These are phyloP conservation scores for Altica lythri DNA, from an alignment of 2,888 invertebrate genomes.

Conservation along the genomic window DNA sequence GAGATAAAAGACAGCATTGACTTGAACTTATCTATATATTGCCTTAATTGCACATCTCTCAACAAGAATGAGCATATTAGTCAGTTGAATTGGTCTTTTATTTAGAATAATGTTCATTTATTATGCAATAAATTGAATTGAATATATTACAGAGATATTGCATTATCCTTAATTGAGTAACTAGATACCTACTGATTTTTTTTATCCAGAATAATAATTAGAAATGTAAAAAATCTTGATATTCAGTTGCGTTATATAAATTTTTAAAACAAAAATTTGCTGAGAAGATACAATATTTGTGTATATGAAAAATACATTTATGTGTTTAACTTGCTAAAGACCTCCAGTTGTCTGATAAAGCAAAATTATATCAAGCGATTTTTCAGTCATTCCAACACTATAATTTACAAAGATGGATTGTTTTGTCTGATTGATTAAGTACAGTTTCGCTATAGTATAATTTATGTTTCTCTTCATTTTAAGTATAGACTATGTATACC, in stretches of 20 bases:
- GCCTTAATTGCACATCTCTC: conserved; percentile 12
- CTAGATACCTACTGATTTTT: too few relatives aligned
- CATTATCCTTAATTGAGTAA: too few relatives aligned
- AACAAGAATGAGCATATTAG: conserved; percentile 12
- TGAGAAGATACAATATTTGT: too few relatives aligned
- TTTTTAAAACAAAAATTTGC: too few relatives aligned
- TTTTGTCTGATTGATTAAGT: conserved; percentile 28
- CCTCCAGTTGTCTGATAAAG: conserved; percentile 1
- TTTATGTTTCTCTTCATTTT: conserved; percentile 24
- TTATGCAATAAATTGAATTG: conserved; percentile 6
- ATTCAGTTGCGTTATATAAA: too few relatives aligned
- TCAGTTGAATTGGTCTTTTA: conserved; percentile 8
- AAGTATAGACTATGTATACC: conserved; percentile 17
- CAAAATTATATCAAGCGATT: conserved; percentile 6
- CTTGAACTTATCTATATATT: conserved; percentile 2
- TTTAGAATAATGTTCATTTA: conserved; percentile 9
- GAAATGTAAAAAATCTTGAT: too few relatives aligned
- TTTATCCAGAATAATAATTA: too few relatives aligned
- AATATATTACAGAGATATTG: too few relatives aligned
- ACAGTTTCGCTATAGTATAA: conserved; percentile 26
- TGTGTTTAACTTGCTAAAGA: too few relatives aligned
- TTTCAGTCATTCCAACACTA: conserved; percentile 13
- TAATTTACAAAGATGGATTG: conserved; percentile 26
- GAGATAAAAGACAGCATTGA: conserved; percentile 6
- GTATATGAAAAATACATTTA: too few relatives aligned